Base-by-base conservation (phyloP, 1,140 invertebrate species). In the Pomacea maculata region DNA sequence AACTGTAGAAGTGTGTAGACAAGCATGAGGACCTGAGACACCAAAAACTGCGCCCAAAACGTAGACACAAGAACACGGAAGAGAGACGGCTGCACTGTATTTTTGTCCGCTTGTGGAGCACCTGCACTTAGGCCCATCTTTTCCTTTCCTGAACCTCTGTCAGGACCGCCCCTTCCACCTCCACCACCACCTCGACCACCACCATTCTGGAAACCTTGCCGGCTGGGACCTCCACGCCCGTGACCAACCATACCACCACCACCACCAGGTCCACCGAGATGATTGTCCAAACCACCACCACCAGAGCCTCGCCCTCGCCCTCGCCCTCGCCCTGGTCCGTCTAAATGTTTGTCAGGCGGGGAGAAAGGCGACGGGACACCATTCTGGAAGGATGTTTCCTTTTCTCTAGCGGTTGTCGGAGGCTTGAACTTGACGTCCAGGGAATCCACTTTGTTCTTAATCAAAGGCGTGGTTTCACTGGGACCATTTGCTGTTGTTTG, bases 1-100 rank as follows among this genome's bases (percentile, higher is more conserved):
- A 73, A 73, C 71, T 73, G 71, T 3, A 73, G 71, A n/a, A 73
- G 71, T 29, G 71, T 73, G 34, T 73, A 73, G 29, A 73, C 6
- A n/a, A 73, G 71, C 71, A 73, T 73, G 10, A 73, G 71, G 34
- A 73, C 15, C 25, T 73, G 25, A 12, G 19, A 15, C 7, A 73
- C 19, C 11, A 73, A 45, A 52, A 73, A 73, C 71, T 25, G 71
- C 25, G 52, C 29, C 71, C 71, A 73, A 52, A 45, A 73, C 3
- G 25, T 34, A 11, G 25, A 21, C 71, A 73, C 55, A 5, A 73
- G 71, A 14, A 73, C 34, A 15, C 71, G 71, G 71, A 73, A 45
- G n/a, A 73, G 34, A 15, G 71, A 73, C 71, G 71, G 71, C 25
- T 73, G 71, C 71, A 73, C 71, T 0, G 19, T 52, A 52, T 54